These are phyloP conservation scores for Schizopygopsis pylzovi DNA, from an alignment of 2,797 vertebrate genomes.

Conservation along the genomic window DNA sequence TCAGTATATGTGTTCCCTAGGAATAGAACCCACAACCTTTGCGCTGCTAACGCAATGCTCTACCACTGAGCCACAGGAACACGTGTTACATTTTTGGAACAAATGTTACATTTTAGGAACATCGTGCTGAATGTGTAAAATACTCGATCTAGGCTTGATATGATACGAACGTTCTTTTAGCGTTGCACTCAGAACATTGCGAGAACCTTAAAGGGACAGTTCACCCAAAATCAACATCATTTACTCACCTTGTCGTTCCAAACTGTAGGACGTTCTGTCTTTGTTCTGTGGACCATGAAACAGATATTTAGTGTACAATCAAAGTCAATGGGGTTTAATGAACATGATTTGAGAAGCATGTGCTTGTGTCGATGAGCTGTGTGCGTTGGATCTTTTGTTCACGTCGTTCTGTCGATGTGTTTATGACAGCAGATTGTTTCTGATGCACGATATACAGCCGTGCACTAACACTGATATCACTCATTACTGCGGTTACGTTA, in stretches of 20 bases:
- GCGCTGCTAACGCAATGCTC: too few relatives aligned
- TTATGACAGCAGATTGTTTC: background rate
- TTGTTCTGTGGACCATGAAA: background rate
- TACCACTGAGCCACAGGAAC: too few relatives aligned
- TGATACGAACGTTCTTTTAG: background rate
- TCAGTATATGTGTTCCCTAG: too few relatives aligned
- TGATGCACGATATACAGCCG: too few relatives aligned
- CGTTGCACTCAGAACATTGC: background rate
- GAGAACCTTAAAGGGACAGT: background rate
- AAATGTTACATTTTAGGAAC: too few relatives aligned
- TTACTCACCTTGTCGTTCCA: background rate
- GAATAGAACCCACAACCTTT: too few relatives aligned
- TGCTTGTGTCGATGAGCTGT: background rate
- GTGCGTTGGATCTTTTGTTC: background rate
- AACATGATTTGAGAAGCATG: background rate
- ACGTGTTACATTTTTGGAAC: too few relatives aligned
- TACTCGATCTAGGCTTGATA: slow-evolving; percentile 62
- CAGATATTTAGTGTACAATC: background rate
- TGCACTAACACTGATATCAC: too few relatives aligned
- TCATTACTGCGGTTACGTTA: too few relatives aligned
- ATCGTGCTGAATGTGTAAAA: background rate
- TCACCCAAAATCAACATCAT: background rate
- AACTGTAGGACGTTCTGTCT: background rate
- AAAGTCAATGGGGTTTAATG: background rate
- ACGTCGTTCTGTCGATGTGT: background rate